A percentile compares a stretch with the other conserved stretches of the same genome.
phyloP scores from a whole-genome alignment of 1,140 invertebrate species.

The Bombus confusus region DNA sequence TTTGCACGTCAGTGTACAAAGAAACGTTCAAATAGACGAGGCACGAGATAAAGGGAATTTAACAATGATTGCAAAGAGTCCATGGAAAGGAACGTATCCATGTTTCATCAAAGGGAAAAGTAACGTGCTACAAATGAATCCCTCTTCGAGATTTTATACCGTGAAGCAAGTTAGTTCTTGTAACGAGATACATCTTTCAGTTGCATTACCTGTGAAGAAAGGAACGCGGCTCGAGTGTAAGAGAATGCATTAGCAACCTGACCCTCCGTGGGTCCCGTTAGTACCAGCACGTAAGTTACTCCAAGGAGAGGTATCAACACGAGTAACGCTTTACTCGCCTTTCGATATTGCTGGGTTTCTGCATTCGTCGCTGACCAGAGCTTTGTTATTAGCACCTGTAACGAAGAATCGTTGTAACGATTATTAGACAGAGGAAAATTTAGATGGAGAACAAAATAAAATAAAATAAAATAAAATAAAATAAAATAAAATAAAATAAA shows the following conservation, averaged over 20 bases:
- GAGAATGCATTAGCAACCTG: constrained; percentile 86
- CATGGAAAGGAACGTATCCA: background rate
- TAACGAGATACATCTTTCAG: constrained; percentile 5
- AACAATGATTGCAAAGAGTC: background rate
- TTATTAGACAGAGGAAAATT: background rate
- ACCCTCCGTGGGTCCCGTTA: constrained; percentile 88
- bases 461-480: no score
- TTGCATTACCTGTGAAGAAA: constrained; percentile 90
- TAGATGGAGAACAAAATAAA: background rate
- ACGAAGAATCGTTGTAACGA: background rate
- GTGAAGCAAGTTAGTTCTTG: background rate
- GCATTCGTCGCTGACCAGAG: constrained; percentile 92
- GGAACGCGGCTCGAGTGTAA: constrained; percentile 87
- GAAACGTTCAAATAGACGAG: background rate
- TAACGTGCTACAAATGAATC: background rate
- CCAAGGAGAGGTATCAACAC: constrained; percentile 94
- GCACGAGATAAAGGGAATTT: background rate
- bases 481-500: no score
- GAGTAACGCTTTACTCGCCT: constrained; percentile 93
- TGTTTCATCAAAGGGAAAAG: constrained; percentile 1
- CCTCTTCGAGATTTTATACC: background rate
- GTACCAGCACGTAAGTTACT: constrained; percentile 92
- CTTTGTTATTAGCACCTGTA: constrained; percentile 94
- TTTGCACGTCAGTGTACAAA: background rate
- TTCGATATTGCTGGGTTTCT: constrained; percentile 94